Percentiles rank a stretch among this genome's conserved stretches.
phyloP scores from a whole-genome alignment of 2,113 vertebrate genomes.

The Phycodurus eques region DNA sequence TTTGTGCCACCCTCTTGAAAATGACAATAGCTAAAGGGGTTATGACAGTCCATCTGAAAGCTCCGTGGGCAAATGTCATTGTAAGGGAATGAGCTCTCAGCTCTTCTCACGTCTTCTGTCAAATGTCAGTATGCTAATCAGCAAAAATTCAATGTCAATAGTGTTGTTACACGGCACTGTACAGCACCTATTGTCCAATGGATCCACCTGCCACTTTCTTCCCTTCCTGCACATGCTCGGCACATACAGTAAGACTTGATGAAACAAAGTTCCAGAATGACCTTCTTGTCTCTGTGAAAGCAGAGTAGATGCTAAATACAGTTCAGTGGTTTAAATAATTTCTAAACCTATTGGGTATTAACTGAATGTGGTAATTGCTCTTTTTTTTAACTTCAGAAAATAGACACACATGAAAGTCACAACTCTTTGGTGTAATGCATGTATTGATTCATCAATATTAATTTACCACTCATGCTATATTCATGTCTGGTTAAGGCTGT shows the following conservation, averaged over 20 bases:
- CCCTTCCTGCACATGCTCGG: slow-evolving; percentile 23
- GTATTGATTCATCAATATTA: slow-evolving; percentile 8
- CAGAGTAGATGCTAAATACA: slow-evolving; percentile 47
- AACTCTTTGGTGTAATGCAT: slow-evolving; percentile 3
- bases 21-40: slow-evolving; percentile 46
- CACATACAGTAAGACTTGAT: slow-evolving; percentile 28
- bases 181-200: not conserved
- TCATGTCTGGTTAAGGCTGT: not conserved
- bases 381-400: slow-evolving; percentile 13
- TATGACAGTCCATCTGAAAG: slow-evolving; percentile 38
- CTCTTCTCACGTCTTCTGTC: slow-evolving; percentile 35
- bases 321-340: slow-evolving; percentile 41
- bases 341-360: slow-evolving; percentile 31
- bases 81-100: slow-evolving; percentile 41
- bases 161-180: not conserved
- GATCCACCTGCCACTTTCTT: not conserved
- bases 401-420: slow-evolving; percentile 7
- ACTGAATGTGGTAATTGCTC: slow-evolving; percentile 13
- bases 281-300: slow-evolving; percentile 40
- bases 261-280: slow-evolving; percentile 48
- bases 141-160: slow-evolving; percentile 32
- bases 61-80: slow-evolving; percentile 43
- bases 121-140: slow-evolving; percentile 58
- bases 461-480: slow-evolving; percentile 1
- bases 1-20: slow-evolving; percentile 21